A percentile compares a stretch with the other conserved stretches of the same genome.
phyloP scores from a whole-genome alignment of 2,113 vertebrate genomes.

The Emydura subglobosa region DNA sequence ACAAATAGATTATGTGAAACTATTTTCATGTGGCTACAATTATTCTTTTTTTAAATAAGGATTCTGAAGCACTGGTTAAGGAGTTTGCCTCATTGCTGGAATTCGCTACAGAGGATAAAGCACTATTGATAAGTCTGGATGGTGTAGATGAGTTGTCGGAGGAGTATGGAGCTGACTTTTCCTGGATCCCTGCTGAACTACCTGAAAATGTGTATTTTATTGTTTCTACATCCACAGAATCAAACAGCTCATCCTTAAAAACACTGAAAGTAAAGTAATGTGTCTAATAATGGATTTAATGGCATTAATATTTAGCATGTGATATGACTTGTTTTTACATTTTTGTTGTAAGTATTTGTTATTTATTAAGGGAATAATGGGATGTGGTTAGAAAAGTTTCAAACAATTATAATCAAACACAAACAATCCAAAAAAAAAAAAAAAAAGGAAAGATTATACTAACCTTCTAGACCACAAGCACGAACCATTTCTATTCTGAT shows the following conservation, averaged over 20 bases:
- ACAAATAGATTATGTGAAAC: neutral
- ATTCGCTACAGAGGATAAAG: slow-evolving; percentile 50
- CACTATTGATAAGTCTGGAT: slow-evolving; percentile 74
- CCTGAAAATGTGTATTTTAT: slow-evolving; percentile 70
- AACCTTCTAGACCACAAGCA: neutral
- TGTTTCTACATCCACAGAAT: slow-evolving; percentile 67
- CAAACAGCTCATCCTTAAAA: slow-evolving; percentile 29
- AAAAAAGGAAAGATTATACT: neutral
- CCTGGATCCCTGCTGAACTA: slow-evolving; percentile 70
- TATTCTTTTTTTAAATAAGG: slow-evolving; percentile 40
- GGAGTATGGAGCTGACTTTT: slow-evolving; percentile 69
- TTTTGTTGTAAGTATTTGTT: neutral
- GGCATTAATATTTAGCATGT: neutral
- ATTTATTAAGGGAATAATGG: neutral
- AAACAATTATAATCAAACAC: neutral
- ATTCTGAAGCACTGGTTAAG: slow-evolving; percentile 66
- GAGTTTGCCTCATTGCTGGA: slow-evolving; percentile 76
- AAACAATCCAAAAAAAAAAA: neutral
- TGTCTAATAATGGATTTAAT: neutral
- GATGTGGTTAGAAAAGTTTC: neutral
- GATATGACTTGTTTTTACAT: neutral
- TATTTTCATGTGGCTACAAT: neutral
- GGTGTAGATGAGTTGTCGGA: slow-evolving; percentile 77
- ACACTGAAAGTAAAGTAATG: slow-evolving; percentile 61
- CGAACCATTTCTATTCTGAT: neutral